phyloP scores from a whole-genome alignment of 2,797 vertebrate genomes.

The Erethizon dorsatum region DNA sequence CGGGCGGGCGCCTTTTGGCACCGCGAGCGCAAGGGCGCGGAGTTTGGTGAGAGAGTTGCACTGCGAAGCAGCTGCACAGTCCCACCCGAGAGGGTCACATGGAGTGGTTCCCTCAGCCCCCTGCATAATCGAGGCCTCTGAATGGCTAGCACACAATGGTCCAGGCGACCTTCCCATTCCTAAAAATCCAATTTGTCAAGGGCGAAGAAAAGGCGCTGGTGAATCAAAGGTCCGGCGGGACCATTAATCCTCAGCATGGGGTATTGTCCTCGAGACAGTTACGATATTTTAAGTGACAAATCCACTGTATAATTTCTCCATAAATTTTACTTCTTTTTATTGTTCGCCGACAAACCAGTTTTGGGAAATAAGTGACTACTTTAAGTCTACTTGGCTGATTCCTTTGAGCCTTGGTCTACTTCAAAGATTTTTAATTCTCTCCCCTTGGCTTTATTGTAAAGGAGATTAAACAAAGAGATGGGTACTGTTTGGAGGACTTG shows the following conservation, averaged over 20 bases:
- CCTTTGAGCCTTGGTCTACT: slow-evolving; percentile 96
- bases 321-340: slow-evolving; percentile 98
- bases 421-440: slow-evolving; percentile 98
- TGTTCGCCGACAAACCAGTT: slow-evolving; percentile 96
- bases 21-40: slow-evolving; percentile 91
- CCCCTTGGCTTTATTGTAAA: slow-evolving; percentile 94
- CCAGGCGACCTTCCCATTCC: slow-evolving; percentile 99
- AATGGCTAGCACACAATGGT: slow-evolving; percentile 98
- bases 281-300: slow-evolving; percentile 99
- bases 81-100: slow-evolving; percentile 97
- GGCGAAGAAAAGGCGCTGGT: slow-evolving; percentile 97
- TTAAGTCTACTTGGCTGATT: slow-evolving; percentile 99
- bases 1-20: slow-evolving; percentile 92
- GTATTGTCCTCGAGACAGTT: slow-evolving; percentile 99
- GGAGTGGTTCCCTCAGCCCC: slow-evolving; percentile 98
- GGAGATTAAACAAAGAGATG: slow-evolving; percentile 96
- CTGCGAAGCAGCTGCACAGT: slow-evolving; percentile 96
- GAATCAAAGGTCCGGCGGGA: slow-evolving; percentile 99
- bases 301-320: slow-evolving; percentile 99
- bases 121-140: slow-evolving; percentile 97
- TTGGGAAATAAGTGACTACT: slow-evolving; percentile 98
- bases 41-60: slow-evolving; percentile 97
- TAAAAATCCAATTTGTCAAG: slow-evolving; percentile 99
- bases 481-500: slow-evolving; percentile 99
- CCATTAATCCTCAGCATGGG: slow-evolving; percentile 99